Conservation (phyloP, 2,113 vertebrate genomes). For the Brachirus orientalis region DNA sequence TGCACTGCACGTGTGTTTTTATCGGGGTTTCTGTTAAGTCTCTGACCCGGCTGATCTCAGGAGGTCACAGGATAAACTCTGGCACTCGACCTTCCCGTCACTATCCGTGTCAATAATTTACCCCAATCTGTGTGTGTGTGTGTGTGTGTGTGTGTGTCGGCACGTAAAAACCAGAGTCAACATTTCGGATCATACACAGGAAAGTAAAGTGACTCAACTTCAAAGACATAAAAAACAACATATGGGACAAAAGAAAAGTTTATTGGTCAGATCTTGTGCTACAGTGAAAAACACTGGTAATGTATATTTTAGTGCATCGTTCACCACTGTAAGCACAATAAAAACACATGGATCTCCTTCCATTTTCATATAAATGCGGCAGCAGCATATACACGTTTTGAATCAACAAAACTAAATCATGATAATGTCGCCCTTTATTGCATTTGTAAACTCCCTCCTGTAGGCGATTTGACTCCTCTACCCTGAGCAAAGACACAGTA, state of each 20-base stretch:
- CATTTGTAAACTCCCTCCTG: no score
- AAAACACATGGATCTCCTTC: not conserved
- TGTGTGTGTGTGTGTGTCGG: constrained; percentile 21
- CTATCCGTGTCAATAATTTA: constrained; percentile 58
- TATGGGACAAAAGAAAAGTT: not conserved
- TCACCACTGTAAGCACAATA: constrained; percentile 2
- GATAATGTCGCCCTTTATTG: no score
- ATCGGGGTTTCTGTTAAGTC: constrained; percentile 1
- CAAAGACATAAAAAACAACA: constrained; percentile 3
- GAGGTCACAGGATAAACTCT: constrained; percentile 21
- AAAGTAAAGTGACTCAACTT: no score
- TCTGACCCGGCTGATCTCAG: constrained; percentile 23
- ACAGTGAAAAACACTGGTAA: no score
- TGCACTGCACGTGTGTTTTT: not conserved
- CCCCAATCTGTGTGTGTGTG: constrained; percentile 7
- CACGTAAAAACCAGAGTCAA: constrained; percentile 6
- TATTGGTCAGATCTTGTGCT: no score
- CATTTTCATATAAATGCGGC: not conserved
- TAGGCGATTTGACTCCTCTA: no score
- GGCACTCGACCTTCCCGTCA: not conserved
- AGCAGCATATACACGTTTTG: no score
- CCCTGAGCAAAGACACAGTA: no score
- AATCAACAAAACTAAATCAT: no score
- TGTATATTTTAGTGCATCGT: not conserved
- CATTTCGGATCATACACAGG: not conserved